Base-by-base conservation (phyloP, 2,888 invertebrate genomes). In the Glyphotaelius pellucidus region DNA sequence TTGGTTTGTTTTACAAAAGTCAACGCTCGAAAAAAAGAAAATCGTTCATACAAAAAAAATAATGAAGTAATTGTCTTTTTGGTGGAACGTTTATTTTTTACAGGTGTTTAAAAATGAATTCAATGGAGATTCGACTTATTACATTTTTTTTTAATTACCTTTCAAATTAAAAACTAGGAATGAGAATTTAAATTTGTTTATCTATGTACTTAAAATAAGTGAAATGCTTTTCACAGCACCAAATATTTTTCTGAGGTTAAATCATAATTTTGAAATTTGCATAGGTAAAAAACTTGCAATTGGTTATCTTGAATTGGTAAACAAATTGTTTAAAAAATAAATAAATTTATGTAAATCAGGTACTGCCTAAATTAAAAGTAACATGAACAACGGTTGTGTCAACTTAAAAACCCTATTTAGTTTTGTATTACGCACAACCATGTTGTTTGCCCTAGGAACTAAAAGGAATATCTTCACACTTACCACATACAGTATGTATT, bases 381-480 rank as follows among this genome's bases (percentile, higher is more conserved):
- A 81, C 81, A 81, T 31, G 31, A 81, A 32, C 32, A 15, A 81
- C 31, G 81, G 81, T 81, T 81, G 81, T 81, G 81, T 32, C 19
- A 81, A 81, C 30, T 19, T 81, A 31, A 81, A 81, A 32, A 31
- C 32, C 11, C 1, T 81, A 81, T 81, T 81, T 81, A 67, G 67
- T 81, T 32, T 32, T 81, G 81, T 32, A 31, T 32, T 14, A 15
- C 30, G 19, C 81, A 81, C 15, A 32, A 81, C 30, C 32, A 81
- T 11, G 81, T 31, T 32, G 81, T 81, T 81, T 15, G 15, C 31
- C 31, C 31, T 81, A 81, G 81, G 14, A 32, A 32, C 30, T 32
- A 32, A 38, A 85, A 38, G 31, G 38, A 88, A 67, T 67, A 86
- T 38, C 30, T 86, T n/a, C n/a, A 30, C 42, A 85, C 42, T 30